These are phyloP conservation scores for Falcaria lacertinaria DNA, from an alignment of 2,888 invertebrate genomes.

Conservation along the genomic window DNA sequence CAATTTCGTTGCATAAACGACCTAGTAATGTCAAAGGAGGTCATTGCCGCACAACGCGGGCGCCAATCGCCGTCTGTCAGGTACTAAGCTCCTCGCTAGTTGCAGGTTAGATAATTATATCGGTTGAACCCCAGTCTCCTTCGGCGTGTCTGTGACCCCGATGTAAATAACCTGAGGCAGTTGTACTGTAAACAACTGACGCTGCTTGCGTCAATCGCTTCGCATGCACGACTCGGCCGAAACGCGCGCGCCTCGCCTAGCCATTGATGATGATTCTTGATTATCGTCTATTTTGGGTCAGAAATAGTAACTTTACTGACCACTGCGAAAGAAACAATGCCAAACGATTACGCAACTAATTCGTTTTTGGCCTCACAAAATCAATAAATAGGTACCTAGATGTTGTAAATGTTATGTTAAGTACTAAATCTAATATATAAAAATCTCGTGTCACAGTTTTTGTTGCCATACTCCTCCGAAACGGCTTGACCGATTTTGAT, in stretches of 20 bases:
- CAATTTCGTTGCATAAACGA: constrained; percentile 74
- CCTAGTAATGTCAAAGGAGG: constrained; percentile 70
- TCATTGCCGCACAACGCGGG: constrained; percentile 67
- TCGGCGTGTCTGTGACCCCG: constrained; percentile 78
- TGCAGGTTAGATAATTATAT: constrained; percentile 68
- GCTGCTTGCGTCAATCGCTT: constrained; percentile 70
- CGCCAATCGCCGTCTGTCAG: constrained; percentile 35
- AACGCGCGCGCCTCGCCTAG: constrained; percentile 24
- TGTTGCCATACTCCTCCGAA: too few relatives aligned
- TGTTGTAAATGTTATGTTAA: too few relatives aligned
- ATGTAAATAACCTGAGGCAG: constrained; percentile 77
- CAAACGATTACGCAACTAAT: constrained; percentile 22
- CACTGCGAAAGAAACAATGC: constrained; percentile 26
- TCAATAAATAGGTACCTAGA: too few relatives aligned
- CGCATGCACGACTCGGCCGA: constrained; percentile 25
- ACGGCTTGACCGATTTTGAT: too few relatives aligned
- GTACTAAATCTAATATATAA: too few relatives aligned
- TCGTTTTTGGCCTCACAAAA: constrained; percentile 29
- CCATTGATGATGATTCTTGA: constrained; percentile 50
- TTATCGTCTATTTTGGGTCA: constrained; percentile 31
- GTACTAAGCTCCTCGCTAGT: constrained; percentile 32
- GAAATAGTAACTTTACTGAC: constrained; percentile 27
- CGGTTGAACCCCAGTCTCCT: constrained; percentile 69
- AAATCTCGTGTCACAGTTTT: too few relatives aligned
- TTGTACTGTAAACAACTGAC: constrained; percentile 73